Percentiles rank a stretch among this genome's conserved stretches.
Evolutionary conservation across 2,113 vertebrate species (phyloP).

Genomic region (Gila orcuttii): DNA sequence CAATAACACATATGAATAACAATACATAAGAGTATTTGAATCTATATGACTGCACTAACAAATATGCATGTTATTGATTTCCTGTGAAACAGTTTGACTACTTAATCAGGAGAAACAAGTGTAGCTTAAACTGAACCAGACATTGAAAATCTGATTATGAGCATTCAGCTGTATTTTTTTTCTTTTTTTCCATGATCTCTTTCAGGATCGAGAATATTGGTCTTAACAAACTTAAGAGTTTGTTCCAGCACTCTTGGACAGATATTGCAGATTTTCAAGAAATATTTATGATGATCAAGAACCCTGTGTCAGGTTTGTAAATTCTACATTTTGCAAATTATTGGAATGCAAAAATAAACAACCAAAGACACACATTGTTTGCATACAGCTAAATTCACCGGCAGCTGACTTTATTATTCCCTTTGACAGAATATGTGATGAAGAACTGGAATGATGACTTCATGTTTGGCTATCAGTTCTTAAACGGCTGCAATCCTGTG

Average conservation of each 20-base stretch:
- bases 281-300: slow-evolving; percentile 94
- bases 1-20: too few species aligned
- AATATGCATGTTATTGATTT: neutral
- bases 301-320: slow-evolving; percentile 89
- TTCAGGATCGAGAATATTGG: slow-evolving; percentile 94
- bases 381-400: too few species aligned
- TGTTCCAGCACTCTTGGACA: slow-evolving; percentile 92
- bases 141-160: neutral
- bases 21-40: too few species aligned
- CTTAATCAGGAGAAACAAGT: neutral
- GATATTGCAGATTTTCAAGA: slow-evolving; percentile 92
- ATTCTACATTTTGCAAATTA: neutral
- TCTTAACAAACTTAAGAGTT: slow-evolving; percentile 94
- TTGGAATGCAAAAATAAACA: neutral
- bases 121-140: neutral
- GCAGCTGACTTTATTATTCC: too few species aligned
- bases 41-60: too few species aligned
- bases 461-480: too few species aligned
- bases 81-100: neutral
- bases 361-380: too few species aligned
- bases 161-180: neutral
- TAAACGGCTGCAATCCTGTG: too few species aligned
- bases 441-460: too few species aligned
- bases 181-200: neutral
- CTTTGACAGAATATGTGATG: too few species aligned